phyloP scores from a whole-genome alignment of 2,113 vertebrate species.

The Pluvialis apricaria region DNA sequence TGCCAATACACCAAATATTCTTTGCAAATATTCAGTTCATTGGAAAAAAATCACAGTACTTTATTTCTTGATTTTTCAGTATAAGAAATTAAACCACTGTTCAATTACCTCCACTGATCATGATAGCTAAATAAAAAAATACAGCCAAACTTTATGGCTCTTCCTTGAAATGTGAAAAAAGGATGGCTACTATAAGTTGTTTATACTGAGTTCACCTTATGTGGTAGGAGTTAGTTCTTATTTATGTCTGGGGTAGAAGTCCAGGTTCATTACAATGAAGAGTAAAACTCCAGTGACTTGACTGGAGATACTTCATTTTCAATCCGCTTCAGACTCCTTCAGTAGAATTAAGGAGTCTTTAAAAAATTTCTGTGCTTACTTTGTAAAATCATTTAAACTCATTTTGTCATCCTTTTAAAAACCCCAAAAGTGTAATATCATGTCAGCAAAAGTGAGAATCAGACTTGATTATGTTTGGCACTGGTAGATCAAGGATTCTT shows the following conservation, averaged over 20 bases:
- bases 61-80: neutral
- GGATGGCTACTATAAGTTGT: neutral
- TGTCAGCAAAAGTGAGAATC: neutral
- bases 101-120: neutral
- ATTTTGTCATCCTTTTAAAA: neutral
- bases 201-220: neutral
- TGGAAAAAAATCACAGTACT: neutral
- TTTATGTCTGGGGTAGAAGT: neutral
- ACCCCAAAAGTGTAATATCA: neutral
- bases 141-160: neutral
- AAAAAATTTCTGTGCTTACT: neutral
- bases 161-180: neutral
- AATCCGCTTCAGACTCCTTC: neutral
- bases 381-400: neutral
- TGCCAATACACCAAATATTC: neutral
- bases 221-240: neutral
- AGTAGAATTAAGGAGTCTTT: neutral
- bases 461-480: neutral
- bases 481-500: neutral
- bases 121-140: neutral
- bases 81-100: neutral
- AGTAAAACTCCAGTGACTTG: neutral
- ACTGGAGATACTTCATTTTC: neutral
- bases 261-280: neutral
- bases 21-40: neutral